Evolutionary conservation across 1,140 invertebrate genomes (phyloP), one percentile per base, ranked within the genome.

Genomic region (Tetranychus cinnabarinus): DNA sequence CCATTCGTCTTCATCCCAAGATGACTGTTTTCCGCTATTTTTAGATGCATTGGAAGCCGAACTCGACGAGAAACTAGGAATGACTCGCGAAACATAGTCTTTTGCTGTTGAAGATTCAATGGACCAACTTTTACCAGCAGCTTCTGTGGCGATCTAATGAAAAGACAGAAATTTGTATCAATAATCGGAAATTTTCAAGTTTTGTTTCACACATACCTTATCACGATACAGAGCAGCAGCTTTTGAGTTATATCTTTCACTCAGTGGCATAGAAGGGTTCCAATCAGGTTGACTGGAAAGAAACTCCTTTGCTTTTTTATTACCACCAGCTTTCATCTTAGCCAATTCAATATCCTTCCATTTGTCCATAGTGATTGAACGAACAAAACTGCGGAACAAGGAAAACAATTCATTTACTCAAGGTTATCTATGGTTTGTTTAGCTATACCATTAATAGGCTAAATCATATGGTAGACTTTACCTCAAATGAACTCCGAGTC

Each of bases 301-400:
- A n/a, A n/a, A n/a, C n/a, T n/a, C n/a, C n/a, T n/a, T n/a, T n/a
- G n/a, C n/a, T n/a, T n/a, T n/a, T n/a, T n/a, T n/a, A n/a, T n/a
- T n/a, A 68, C 96, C 96, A 65, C 96, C 95, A 60, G 97, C 75
- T 76, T 98, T 93, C 95, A 99, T 98, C 67, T 93, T 90, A 52
- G 93, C 77, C 2, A 98, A 74, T 73, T 99, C 96, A 12, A 85
- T 72, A 89, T 90, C 96, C 69, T 91, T 95, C 95, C 93, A 97
- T 71, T 91, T 98, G 72, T 99, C 96, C 61, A 99, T 78, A 70
- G 97, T 91, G 46, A 91, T 97, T 15, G 90, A 97, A 33, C 90
- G 75, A n/a, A 98, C 92, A 74, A 97, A 97, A 12, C 89, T 64
- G 36, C 39, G 8, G 0, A 52, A 6, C 23, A 52, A 23, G n/a